Evolutionary conservation across 2,888 invertebrate genomes (phyloP).

Genomic region (Parnassius mnemosyne): DNA sequence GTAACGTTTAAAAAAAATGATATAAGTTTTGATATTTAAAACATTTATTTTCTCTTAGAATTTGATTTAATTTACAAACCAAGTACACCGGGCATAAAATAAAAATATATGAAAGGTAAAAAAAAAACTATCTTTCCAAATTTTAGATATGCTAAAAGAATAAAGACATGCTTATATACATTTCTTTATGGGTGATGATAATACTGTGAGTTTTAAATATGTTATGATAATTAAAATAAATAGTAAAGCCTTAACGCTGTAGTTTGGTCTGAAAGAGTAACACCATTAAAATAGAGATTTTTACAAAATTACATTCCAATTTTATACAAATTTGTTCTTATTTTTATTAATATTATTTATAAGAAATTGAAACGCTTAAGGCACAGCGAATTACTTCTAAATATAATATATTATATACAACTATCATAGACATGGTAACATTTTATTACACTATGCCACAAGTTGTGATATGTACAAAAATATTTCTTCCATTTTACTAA

Average conservation of each 20-base stretch:
- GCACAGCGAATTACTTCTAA: constrained; percentile 77
- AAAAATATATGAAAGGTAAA: constrained; percentile 2
- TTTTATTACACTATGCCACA: constrained; percentile 58
- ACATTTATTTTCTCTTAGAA: constrained; percentile 66
- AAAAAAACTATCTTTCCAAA: background rate
- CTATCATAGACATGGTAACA: constrained; percentile 73
- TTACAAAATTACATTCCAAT: constrained; percentile 58
- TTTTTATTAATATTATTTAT: constrained; percentile 50
- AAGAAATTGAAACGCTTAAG: constrained; percentile 80
- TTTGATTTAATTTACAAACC: constrained; percentile 49
- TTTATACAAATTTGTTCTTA: constrained; percentile 60
- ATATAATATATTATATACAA: constrained; percentile 47
- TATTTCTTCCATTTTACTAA: constrained; percentile 66
- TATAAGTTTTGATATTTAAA: constrained; percentile 49
- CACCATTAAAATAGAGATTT: constrained; percentile 60
- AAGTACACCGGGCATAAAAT: constrained; percentile 21
- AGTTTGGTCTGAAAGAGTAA: constrained; percentile 48
- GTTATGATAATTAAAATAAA: constrained; percentile 20
- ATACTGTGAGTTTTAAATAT: constrained; percentile 1
- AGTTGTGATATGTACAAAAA: constrained; percentile 80
- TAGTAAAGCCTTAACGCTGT: constrained; percentile 34
- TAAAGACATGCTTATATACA: constrained; percentile 9
- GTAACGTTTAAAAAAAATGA: no score
- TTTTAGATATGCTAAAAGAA: background rate
- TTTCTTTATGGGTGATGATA: constrained; percentile 3